Evolutionary conservation across 37 sponge, comb jelly and placozoan genomes (phyloP).

Genomic region (Hormiphora californensis): DNA sequence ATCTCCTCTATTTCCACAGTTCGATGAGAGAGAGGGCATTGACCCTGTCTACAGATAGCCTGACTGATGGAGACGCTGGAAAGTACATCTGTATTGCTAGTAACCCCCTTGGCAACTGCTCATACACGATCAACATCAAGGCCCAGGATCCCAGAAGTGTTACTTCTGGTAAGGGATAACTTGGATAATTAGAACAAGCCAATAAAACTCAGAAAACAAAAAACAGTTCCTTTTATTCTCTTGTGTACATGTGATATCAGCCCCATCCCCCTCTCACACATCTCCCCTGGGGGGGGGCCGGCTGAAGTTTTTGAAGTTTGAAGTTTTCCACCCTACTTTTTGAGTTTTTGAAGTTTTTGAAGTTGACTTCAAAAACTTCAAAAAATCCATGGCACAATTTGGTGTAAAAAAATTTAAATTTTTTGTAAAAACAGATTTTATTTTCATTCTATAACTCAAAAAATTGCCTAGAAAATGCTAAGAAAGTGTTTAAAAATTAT

Average conservation of each 20-base stretch:
- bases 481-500: no score
- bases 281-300: neutral
- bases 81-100: neutral
- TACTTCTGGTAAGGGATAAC: neutral
- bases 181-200: no score
- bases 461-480: no score
- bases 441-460: no score
- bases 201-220: no score
- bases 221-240: no score
- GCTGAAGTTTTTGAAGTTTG: neutral
- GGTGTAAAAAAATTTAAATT: neutral
- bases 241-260: no score
- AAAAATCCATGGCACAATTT: neutral
- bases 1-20: no score
- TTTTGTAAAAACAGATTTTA: neutral
- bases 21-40: neutral
- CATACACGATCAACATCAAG: conserved; percentile 16
- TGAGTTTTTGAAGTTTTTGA: no score
- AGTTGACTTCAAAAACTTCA: no score
- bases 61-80: neutral
- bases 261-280: neutral
- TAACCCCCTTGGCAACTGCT: neutral
- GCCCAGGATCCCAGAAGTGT: neutral
- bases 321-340: no score
- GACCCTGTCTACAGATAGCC: neutral